Base-by-base conservation (phyloP, 2,113 vertebrate species). In the Natator depressus region DNA sequence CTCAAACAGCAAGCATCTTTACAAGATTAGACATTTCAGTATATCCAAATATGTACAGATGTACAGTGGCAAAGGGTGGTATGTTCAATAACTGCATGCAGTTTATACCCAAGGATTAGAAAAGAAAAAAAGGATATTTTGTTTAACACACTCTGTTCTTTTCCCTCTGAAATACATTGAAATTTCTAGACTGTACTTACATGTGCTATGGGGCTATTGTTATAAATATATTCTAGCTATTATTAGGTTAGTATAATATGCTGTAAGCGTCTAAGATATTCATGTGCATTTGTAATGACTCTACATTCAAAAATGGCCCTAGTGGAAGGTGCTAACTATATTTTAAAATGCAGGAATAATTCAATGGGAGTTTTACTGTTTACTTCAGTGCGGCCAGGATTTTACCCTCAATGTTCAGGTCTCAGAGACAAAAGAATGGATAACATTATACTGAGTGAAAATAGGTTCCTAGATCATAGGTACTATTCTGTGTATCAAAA, bases 1-100 rank as follows among this genome's bases (percentile, higher is more conserved):
- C 88, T 96, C 85, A 90, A 92, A 91, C 53, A 94, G 85, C 50
- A 91, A 81, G 79, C 47, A 93, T 20, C 62, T 84, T 80, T 91
- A 84, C 82, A 96, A 93, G 69, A 94, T 69, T 13, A 47, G 86
- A 87, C 96, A 90, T 51, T 17, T 16, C 50, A 5, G 14, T 51
- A 42, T 65, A 76, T 90, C 87, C 96, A 80, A 87, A 87, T 87
- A 59, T 1, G 42, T 90, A 87, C 76, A 91, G 88, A 94, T 89
- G 87, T 90, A 78, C 82, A 62, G 46, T 69, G 55, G 69, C 49
- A 93, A 47, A 87, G 12, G 22, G 13, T 87, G 85, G 31, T 57
- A n/a, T 38, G 22, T 87, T 80, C 75, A 80, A 35, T 50, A 91
- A 93, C 50, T 89, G 76, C 50, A 91, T 76, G n/a, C 57, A 85